Evolutionary conservation across 2,797 vertebrate species (phyloP), one percentile per base, ranked within the genome.

Genomic region (Pteronotus mesoamericanus): DNA sequence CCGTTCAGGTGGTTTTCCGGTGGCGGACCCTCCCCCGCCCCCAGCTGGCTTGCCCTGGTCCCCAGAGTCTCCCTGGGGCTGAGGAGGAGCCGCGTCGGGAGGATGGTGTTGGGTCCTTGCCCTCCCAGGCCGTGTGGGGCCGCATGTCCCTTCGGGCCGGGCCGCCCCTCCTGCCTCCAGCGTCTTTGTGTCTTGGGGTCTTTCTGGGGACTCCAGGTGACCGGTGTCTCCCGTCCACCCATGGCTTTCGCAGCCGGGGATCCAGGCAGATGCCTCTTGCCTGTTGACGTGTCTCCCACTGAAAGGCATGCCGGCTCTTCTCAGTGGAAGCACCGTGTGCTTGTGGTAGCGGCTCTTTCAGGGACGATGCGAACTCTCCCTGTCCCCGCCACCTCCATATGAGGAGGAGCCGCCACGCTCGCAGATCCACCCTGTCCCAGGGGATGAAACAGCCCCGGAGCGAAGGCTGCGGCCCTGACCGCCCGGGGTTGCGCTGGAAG

Each of bases 221-320:
- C 3, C 1, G 6, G 39, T 14, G 16, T 44, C 69, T 14, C 42
- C 24, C 4, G 7, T 44, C 69, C 22, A 4, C 39, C 69, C 6
- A 1, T 46, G 15, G 51, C 16, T n/a, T 84, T 16, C 29, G 48
- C 24, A 42, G 32, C 42, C 32, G 32, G 37, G 42, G 68, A 39
- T 0, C 42, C 7, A 91, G 88, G 9, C 72, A 77, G 46, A 57
- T 48, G 53, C 46, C 69, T 46, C n/a, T 26, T 53, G 46, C 78
- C 48, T 79, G 19, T 53, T n/a, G 19, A 3, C n/a, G 2, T 78
- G 26, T 66, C 88, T 91, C 21, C 53, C 39, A 48, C 44, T 18
- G 29, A 86, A 48, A 6, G 55, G 85, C 94, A 77, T 39, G 64
- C 86, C 75, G 29, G 72, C 42, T 78, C 11, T 66, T 85, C 44